A percentile compares a stretch with the other conserved stretches of the same genome.
Conservation (phyloP, 2,888 invertebrate genomes). For the Anorthoa munda region DNA sequence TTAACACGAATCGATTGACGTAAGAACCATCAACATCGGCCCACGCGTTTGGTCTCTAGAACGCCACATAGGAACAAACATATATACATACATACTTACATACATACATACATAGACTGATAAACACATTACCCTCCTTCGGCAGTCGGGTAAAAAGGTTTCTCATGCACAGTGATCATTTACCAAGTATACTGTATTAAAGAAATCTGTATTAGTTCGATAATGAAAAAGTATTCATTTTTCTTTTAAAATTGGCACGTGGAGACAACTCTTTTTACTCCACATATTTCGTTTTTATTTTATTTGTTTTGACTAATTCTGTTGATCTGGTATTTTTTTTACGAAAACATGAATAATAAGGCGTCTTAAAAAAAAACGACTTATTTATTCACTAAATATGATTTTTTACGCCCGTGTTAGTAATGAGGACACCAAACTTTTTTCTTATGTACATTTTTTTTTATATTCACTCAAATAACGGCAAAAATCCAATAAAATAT, state of each 20-base stretch:
- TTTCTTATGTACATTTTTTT: slow-evolving; percentile 3
- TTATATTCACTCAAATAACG: neutral
- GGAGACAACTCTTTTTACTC: slow-evolving; percentile 11
- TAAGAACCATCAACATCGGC: too few relatives aligned
- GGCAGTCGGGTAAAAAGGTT: too few relatives aligned
- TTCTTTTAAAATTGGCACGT: slow-evolving; percentile 10
- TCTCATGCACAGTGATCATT: slow-evolving; percentile 1
- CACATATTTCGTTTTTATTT: neutral
- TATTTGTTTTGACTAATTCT: neutral
- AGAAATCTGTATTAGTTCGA: neutral
- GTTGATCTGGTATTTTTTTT: neutral
- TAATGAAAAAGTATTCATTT: neutral
- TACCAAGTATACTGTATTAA: neutral
- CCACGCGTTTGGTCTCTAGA: too few relatives aligned
- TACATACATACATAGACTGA: too few relatives aligned
- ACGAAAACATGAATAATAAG: neutral
- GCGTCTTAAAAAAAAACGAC: neutral
- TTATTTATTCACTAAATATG: slow-evolving; percentile 2
- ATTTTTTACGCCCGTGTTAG: neutral
- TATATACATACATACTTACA: too few relatives aligned
- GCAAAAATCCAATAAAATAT: too few relatives aligned
- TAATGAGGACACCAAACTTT: neutral
- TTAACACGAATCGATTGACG: too few relatives aligned
- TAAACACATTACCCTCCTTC: too few relatives aligned
- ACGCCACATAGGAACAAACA: too few relatives aligned